phyloP scores from a whole-genome alignment of 2,113 vertebrate genomes.

The Oryzias woworae region DNA sequence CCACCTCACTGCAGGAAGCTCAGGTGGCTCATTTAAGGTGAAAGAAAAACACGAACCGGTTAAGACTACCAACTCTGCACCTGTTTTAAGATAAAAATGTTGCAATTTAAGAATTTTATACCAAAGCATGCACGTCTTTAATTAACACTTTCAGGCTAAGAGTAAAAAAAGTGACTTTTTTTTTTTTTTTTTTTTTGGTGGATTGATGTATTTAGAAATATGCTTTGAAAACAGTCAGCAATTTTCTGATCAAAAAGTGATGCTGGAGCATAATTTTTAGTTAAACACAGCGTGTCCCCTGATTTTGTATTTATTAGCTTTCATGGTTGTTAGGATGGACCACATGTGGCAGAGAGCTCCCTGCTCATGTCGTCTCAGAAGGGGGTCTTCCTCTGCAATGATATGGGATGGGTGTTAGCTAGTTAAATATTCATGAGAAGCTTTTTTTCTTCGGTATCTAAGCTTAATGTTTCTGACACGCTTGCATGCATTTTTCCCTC shows the following conservation, averaged over 20 bases:
- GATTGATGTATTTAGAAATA: too few relatives aligned
- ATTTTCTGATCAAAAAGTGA: conserved; percentile 12
- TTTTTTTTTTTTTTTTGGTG: too few relatives aligned
- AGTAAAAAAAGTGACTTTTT: too few relatives aligned
- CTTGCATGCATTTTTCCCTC: background rate
- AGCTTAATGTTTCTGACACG: conserved; percentile 24
- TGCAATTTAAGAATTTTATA: too few relatives aligned
- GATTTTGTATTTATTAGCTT: conserved; percentile 35
- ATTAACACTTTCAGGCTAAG: background rate
- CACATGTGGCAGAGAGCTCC: conserved; percentile 28
- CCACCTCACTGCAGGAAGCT: background rate
- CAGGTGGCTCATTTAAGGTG: background rate
- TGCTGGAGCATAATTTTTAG: conserved; percentile 5
- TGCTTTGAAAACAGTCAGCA: background rate
- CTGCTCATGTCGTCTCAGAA: conserved; percentile 21
- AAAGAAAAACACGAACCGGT: background rate
- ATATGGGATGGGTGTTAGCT: conserved; percentile 20
- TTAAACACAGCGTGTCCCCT: conserved; percentile 3
- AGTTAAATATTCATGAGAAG: conserved; percentile 59
- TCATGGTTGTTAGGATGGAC: conserved; percentile 33
- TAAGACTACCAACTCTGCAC: too few relatives aligned
- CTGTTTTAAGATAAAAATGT: too few relatives aligned
- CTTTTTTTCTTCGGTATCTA: conserved; percentile 13
- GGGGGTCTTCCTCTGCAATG: conserved; percentile 29
- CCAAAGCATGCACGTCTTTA: conserved; percentile 10